Conservation (phyloP, 2,113 vertebrate species). For the Monopterus albus region DNA sequence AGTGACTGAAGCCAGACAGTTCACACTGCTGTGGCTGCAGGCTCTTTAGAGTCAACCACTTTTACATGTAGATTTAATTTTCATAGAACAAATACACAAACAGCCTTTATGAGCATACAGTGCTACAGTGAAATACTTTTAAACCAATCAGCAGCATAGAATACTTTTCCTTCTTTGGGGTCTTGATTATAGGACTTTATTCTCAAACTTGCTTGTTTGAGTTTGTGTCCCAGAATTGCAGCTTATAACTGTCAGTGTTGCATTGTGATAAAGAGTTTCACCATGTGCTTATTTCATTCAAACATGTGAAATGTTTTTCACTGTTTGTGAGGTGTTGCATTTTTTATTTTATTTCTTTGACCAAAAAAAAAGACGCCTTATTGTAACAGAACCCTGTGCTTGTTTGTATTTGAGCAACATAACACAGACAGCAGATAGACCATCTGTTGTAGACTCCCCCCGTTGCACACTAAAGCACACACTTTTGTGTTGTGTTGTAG, state of each 20-base stretch:
- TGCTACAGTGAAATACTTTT: neutral
- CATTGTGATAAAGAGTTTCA: neutral
- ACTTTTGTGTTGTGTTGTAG: constrained; percentile 37
- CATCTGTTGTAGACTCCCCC: constrained; percentile 52
- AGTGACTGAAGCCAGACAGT: constrained; percentile 69
- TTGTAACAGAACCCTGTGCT: constrained; percentile 2
- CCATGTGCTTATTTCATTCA: neutral
- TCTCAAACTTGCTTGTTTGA: neutral
- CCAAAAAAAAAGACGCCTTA: neutral
- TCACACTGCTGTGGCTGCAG: constrained; percentile 51
- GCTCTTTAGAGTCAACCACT: constrained; percentile 54
- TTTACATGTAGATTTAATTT: constrained; percentile 55
- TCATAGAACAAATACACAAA: constrained; percentile 41
- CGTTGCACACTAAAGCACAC: constrained; percentile 32
- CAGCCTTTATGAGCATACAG: constrained; percentile 9
- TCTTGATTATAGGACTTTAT: neutral
- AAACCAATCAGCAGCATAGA: too few relatives aligned
- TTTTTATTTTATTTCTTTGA: too few relatives aligned
- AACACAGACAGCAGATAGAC: constrained; percentile 27
- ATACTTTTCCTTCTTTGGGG: neutral
- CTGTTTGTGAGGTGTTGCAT: neutral
- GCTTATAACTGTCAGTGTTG: neutral
- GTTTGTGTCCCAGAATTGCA: neutral
- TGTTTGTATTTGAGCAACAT: constrained; percentile 27
- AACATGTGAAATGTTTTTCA: constrained; percentile 1